Percentiles rank a stretch among this genome's conserved stretches.
These are phyloP conservation scores for Trigoniulus corallinus DNA, from an alignment of 1,140 invertebrate species.

Conservation along the genomic window DNA sequence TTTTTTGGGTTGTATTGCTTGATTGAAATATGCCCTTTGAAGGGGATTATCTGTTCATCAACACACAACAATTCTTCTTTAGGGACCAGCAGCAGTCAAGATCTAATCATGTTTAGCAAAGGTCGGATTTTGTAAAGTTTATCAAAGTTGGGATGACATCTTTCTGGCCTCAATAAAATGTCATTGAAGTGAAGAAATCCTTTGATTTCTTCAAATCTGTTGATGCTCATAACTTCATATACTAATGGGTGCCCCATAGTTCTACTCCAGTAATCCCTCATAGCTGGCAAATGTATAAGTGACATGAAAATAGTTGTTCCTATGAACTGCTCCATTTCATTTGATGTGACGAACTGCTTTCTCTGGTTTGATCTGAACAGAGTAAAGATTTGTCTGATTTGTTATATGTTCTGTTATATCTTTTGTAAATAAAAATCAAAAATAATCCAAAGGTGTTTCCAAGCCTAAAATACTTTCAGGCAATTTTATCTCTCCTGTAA, in stretches of 20 bases:
- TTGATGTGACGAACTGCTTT: neutral
- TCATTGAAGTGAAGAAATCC: neutral
- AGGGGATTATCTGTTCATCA: constrained; percentile 9
- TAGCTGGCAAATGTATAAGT: neutral
- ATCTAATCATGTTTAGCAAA: neutral
- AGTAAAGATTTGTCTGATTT: too few relatives aligned
- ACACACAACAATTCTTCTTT: neutral
- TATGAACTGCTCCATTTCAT: too few relatives aligned
- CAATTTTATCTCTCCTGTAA: neutral
- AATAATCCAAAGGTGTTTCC: neutral
- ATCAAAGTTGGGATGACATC: too few relatives aligned
- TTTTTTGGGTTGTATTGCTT: constrained; percentile 11
- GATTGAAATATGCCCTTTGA: constrained; percentile 7
- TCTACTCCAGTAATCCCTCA: neutral
- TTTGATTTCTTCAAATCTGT: neutral
- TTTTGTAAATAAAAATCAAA: too few relatives aligned
- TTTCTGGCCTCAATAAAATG: neutral
- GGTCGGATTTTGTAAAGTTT: neutral
- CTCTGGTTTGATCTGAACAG: neutral
- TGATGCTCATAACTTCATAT: neutral
- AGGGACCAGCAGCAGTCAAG: neutral
- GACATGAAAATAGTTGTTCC: too few relatives aligned
- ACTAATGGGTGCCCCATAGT: neutral
- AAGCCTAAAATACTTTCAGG: neutral
- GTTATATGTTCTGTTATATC: too few relatives aligned